A percentile compares a stretch with the other conserved stretches of the same genome.
Evolutionary conservation across 1,140 invertebrate genomes (phyloP).

Genomic region (Forficula auricularia): DNA sequence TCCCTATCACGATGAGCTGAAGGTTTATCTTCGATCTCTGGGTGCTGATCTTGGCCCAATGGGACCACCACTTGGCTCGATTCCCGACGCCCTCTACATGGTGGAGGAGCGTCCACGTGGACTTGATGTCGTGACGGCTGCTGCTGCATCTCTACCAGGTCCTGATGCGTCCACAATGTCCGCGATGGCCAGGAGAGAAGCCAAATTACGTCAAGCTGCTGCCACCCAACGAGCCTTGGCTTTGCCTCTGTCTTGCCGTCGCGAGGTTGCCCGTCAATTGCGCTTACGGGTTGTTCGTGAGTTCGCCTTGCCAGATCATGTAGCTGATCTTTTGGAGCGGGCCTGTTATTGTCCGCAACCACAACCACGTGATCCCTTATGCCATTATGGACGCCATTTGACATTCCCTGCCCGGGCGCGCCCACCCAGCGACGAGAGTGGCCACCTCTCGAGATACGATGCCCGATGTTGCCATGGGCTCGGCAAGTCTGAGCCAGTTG

Average conservation of each 20-base stretch:
- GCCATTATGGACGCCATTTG: not conserved
- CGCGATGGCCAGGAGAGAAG: conserved; percentile 72
- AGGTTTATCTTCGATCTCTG: conserved; percentile 57
- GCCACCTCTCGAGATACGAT: conserved; percentile 62
- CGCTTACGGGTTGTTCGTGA: conserved; percentile 78
- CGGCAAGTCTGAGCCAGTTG: conserved; percentile 48
- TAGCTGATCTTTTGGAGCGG: conserved; percentile 62
- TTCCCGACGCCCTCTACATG: conserved; percentile 90
- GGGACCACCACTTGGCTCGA: conserved; percentile 23
- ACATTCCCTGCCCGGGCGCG: not conserved
- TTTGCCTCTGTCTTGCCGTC: conserved; percentile 53
- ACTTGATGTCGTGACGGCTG: conserved; percentile 21
- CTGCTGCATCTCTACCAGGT: conserved; percentile 37
- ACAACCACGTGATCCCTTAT: not conserved
- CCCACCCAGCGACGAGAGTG: conserved; percentile 13
- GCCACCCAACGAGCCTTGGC: conserved; percentile 57
- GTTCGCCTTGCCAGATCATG: conserved; percentile 81
- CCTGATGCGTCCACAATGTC: conserved; percentile 54
- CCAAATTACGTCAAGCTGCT: conserved; percentile 63
- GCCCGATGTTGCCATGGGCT: conserved; percentile 79
- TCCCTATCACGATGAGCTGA: conserved; percentile 87
- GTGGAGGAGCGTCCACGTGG: conserved; percentile 44
- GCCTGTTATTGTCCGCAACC: not conserved
- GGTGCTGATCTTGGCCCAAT: conserved; percentile 32
- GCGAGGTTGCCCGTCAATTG: conserved; percentile 49